Percentiles rank a stretch among this genome's conserved stretches.
These are phyloP conservation scores for Tyrannus savana DNA, from an alignment of 2,113 vertebrate species.

Conservation along the genomic window DNA sequence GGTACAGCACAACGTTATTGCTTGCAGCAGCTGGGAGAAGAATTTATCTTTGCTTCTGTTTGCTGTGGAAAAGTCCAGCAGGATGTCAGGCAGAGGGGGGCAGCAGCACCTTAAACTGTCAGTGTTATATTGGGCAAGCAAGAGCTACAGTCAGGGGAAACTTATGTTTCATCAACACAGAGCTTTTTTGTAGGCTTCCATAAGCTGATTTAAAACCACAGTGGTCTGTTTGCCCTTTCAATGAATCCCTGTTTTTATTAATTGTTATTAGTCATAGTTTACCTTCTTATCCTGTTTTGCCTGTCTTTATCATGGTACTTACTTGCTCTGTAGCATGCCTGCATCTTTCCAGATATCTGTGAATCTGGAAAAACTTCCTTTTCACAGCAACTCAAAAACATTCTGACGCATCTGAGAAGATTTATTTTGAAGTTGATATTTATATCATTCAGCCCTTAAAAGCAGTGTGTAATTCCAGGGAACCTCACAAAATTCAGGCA, in stretches of 20 bases:
- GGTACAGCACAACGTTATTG: background rate
- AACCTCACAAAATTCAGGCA: background rate
- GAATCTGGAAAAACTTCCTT: background rate
- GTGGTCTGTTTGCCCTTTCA: background rate
- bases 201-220: background rate
- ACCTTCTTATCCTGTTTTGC: background rate
- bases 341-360: background rate
- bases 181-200: background rate
- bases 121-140: background rate
- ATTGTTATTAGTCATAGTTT: background rate
- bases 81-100: background rate
- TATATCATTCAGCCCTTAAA: background rate
- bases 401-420: background rate
- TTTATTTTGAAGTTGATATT: background rate
- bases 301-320: background rate
- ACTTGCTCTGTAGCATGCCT: background rate
- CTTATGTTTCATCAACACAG: background rate
- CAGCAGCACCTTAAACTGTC: background rate
- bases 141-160: background rate
- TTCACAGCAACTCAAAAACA: background rate
- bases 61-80: background rate
- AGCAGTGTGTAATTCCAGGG: background rate
- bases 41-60: background rate
- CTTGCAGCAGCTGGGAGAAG: background rate
- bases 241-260: background rate